These are phyloP conservation scores for Anguilla japonica DNA, from an alignment of 2,113 vertebrate genomes.

Conservation along the genomic window DNA sequence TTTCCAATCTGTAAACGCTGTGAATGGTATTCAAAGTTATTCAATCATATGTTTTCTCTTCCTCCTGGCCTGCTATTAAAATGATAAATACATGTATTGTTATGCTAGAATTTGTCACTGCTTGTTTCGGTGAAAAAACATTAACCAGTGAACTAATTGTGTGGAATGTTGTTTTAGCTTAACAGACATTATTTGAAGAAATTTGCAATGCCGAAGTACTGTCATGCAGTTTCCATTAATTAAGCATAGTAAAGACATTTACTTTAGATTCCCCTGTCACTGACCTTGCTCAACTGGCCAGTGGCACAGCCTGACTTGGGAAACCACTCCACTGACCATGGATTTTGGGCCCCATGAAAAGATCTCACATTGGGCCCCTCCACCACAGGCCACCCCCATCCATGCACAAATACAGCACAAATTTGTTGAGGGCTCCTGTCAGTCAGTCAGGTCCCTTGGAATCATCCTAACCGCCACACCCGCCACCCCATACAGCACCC, in stretches of 20 bases:
- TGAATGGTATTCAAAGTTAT: background rate
- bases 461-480: too few relatives aligned
- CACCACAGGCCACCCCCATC: too few relatives aligned
- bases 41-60: background rate
- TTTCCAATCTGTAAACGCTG: background rate
- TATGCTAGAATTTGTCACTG: background rate
- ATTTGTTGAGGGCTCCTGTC: too few relatives aligned
- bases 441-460: too few relatives aligned
- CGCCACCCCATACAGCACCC: too few relatives aligned
- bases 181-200: background rate
- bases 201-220: background rate
- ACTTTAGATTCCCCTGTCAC: background rate
- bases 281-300: background rate
- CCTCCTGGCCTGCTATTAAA: background rate
- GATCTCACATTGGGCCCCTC: too few relatives aligned
- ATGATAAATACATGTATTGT: background rate
- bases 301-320: background rate
- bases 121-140: background rate
- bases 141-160: too few relatives aligned
- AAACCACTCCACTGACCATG: background rate
- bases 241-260: background rate
- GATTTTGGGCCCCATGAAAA: too few relatives aligned
- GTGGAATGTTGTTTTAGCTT: too few relatives aligned
- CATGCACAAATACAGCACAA: too few relatives aligned
- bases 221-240: background rate